These are phyloP conservation scores for Drosophila tsacasi DNA, from an alignment of 1,140 invertebrate genomes.

Conservation along the genomic window DNA sequence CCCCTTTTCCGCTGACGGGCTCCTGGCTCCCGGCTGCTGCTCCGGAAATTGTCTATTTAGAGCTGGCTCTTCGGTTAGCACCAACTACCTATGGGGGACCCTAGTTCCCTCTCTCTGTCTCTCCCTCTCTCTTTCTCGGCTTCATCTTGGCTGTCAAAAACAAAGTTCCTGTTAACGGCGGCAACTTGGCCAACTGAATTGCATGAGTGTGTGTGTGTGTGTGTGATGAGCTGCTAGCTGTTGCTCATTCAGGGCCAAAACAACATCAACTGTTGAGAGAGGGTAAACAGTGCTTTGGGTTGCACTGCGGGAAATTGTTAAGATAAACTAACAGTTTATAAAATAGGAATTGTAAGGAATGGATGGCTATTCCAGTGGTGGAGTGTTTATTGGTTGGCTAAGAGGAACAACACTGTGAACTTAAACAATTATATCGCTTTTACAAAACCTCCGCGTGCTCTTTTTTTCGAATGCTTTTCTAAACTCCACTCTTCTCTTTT, in stretches of 20 bases:
- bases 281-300: slow-evolving; percentile 23
- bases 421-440: no score
- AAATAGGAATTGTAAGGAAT: no score
- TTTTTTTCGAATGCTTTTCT: no score
- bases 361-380: no score
- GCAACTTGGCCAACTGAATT: slow-evolving; percentile 6
- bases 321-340: no score
- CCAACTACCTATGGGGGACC: not conserved
- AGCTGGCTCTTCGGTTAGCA: slow-evolving; percentile 13
- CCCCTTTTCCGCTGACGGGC: slow-evolving; percentile 11
- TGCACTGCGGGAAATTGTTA: slow-evolving; percentile 2
- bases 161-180: slow-evolving; percentile 53
- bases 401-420: no score
- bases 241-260: slow-evolving; percentile 62
- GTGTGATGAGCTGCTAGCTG: slow-evolving; percentile 9
- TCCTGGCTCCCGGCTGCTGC: slow-evolving; percentile 14
- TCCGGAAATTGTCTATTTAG: slow-evolving; percentile 55
- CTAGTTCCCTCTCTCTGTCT: not conserved
- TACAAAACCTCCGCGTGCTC: no score
- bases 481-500: no score
- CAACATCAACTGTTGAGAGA: slow-evolving; percentile 57
- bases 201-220: slow-evolving; percentile 1
- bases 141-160: slow-evolving; percentile 48
- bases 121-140: not conserved
- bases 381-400: no score